Conservation (phyloP, 1,140 invertebrate species). For the Galendromus occidentalis region DNA sequence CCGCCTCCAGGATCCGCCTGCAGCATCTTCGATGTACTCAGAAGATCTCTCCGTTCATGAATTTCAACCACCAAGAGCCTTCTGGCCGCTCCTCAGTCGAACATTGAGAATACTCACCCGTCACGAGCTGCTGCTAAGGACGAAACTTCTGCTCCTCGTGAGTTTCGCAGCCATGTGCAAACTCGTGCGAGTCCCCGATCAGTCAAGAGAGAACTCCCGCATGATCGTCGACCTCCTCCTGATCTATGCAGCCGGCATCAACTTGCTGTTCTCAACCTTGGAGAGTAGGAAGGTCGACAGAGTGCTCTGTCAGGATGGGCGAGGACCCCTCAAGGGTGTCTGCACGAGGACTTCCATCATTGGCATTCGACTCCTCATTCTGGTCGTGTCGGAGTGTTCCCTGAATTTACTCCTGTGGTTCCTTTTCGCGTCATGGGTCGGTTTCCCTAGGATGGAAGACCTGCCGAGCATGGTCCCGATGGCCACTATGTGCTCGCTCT, state of each 20-base stretch:
- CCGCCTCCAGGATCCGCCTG: background rate
- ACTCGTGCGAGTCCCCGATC: background rate
- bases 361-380: background rate
- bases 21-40: background rate
- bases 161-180: background rate
- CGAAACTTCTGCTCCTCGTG: background rate
- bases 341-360: background rate
- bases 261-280: background rate
- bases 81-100: background rate
- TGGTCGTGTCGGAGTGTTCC: background rate
- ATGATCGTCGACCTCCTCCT: background rate
- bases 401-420: background rate
- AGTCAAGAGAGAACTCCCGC: background rate
- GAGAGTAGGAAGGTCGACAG: background rate
- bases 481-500: background rate
- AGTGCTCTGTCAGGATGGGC: background rate
- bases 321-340: background rate
- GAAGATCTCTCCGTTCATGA: background rate
- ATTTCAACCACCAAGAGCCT: background rate
- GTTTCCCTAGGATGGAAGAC: background rate
- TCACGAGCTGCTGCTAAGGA: background rate
- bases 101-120: background rate
- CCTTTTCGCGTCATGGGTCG: no score
- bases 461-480: background rate
- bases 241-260: background rate